phyloP scores from a whole-genome alignment of 2,888 invertebrate genomes.

The Argyra leucocephala region DNA sequence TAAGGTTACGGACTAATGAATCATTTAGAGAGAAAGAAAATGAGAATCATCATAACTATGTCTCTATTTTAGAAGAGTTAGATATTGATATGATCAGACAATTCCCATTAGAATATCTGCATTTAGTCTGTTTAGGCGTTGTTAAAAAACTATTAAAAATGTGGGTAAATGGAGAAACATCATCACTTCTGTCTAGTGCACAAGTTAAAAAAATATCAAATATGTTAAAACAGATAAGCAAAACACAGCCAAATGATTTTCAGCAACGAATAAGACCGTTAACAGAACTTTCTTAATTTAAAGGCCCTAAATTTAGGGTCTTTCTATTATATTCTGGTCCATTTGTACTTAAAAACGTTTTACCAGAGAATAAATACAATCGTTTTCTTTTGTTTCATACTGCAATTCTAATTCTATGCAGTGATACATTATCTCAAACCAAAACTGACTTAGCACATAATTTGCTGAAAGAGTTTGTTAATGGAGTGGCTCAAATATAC shows the following conservation, averaged over 20 bases:
- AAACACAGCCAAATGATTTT: constrained; percentile 24
- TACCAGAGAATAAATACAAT: constrained; percentile 20
- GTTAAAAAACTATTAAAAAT: constrained; percentile 21
- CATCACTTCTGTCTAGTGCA: not conserved
- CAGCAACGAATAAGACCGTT: constrained; percentile 24
- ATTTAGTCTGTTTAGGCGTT: constrained; percentile 25
- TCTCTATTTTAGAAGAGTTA: constrained; percentile 20
- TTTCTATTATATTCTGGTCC: constrained; percentile 26
- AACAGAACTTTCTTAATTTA: constrained; percentile 24
- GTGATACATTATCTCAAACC: constrained; percentile 15
- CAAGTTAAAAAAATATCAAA: constrained; percentile 10
- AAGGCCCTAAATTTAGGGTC: constrained; percentile 21
- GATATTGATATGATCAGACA: constrained; percentile 21
- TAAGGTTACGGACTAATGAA: constrained; percentile 12
- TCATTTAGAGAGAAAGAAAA: constrained; percentile 19
- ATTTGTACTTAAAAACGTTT: constrained; percentile 23
- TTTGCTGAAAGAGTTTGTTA: constrained; percentile 25
- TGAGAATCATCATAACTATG: constrained; percentile 22
- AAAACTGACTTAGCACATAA: constrained; percentile 23
- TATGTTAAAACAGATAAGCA: constrained; percentile 10
- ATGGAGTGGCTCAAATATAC: constrained; percentile 21
- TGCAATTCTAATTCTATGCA: constrained; percentile 25
- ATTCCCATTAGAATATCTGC: constrained; percentile 15
- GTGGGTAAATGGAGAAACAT: constrained; percentile 17
- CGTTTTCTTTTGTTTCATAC: constrained; percentile 25